Conservation (phyloP, 2,113 vertebrate species). For the Vicugna pacos region DNA sequence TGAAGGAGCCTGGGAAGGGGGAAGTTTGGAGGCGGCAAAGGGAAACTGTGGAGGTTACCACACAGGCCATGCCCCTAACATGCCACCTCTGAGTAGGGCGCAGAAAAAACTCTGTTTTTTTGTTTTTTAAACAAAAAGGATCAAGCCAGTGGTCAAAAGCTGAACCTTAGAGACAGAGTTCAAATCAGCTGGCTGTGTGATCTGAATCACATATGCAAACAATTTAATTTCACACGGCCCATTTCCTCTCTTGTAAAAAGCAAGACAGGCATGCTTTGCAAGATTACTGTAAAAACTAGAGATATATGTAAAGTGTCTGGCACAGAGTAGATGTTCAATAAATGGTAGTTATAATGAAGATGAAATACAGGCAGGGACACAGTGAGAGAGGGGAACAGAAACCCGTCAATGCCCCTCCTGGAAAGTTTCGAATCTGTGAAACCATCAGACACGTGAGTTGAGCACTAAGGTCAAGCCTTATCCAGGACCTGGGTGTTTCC, state of each 20-base stretch:
- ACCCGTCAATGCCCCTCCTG: background rate
- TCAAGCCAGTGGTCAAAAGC: background rate
- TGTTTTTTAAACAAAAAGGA: background rate
- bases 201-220: background rate
- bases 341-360: background rate
- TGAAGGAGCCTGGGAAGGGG: background rate
- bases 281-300: background rate
- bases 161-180: background rate
- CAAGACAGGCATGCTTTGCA: background rate
- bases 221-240: background rate
- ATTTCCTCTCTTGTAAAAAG: background rate
- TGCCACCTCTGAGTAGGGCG: background rate
- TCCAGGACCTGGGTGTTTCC: background rate
- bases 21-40: background rate
- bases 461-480: background rate
- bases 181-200: background rate
- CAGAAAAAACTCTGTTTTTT: background rate
- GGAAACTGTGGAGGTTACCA: background rate
- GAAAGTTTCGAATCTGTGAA: background rate
- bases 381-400: accelerated
- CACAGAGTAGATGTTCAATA: background rate
- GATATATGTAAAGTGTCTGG: background rate
- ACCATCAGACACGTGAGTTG: background rate
- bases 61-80: background rate
- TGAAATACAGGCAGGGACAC: background rate